Base-by-base conservation (phyloP, 2,113 vertebrate genomes). In the Rhabdornis inornatus region DNA sequence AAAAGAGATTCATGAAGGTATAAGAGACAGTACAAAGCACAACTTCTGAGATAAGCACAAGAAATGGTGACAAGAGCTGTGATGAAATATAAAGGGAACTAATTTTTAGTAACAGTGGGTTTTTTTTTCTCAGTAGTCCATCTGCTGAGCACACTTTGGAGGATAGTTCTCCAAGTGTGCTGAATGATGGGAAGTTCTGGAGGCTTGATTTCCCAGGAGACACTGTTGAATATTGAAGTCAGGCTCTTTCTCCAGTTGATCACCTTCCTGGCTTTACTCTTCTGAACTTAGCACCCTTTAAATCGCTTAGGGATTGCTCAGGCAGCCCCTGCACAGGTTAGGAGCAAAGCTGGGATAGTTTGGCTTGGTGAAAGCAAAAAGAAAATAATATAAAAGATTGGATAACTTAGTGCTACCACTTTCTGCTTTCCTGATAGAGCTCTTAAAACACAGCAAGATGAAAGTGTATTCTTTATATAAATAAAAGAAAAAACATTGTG, bases 1-100 rank as follows among this genome's bases (percentile, higher is more conserved):
- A 75, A 83, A 81, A 85, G 53, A 69, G 55, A 56, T 59, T 42
- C 10, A 7, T 19, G 59, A 82, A 93, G 63, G 42, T 71, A 21
- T 40, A 52, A 80, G 53, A 96, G 69, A 40, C 24, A 47, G 74
- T 63, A 87, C 52, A 82, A 88, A 87, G 53, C 37, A 25, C 40
- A 79, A 28, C 24, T 89, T 97, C 65, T 55, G 63, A 79, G 90
- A 89, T 97, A 61, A 93, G 52, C 50, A 64, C 60, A 86, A 78
- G 44, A 72, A 87, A 53, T n/a, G 24, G 25, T 50, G 70, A 11
- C 16, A 78, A 66, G 18, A 87, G 24, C 53, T 7, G 11, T 27
- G 27, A 53, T 53, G 90, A 92, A 89, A 69, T 57, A 79, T 42
- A 69, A 85, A 80, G 23, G 11, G 22, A 78, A 44, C 33, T 87